Conservation (phyloP, 2,888 invertebrate genomes). For the Beris chalybata region DNA sequence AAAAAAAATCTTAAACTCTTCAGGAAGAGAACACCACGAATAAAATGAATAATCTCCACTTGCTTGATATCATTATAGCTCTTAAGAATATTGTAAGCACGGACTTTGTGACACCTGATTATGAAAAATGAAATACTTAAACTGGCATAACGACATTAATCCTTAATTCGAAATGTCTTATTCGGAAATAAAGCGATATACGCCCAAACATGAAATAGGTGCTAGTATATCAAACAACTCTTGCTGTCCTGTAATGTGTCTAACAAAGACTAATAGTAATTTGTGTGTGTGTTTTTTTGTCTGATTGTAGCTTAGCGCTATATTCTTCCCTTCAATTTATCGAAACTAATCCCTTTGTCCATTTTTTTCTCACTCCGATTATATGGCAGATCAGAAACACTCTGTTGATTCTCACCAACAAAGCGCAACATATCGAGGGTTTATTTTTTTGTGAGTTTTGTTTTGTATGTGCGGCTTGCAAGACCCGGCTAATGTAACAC, state of each 20-base stretch:
- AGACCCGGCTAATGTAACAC: neutral
- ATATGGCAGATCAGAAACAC: constrained; percentile 8
- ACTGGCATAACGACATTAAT: constrained; percentile 26
- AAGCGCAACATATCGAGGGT: constrained; percentile 1
- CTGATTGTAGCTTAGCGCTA: constrained; percentile 11
- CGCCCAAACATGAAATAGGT: neutral
- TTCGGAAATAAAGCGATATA: neutral
- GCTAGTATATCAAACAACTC: neutral
- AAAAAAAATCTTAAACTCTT: too few species aligned
- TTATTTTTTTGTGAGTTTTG: neutral
- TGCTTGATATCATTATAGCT: too few species aligned
- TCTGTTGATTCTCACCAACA: constrained; percentile 28
- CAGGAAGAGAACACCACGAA: too few species aligned
- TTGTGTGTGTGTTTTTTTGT: constrained; percentile 6
- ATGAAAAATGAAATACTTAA: constrained; percentile 5
- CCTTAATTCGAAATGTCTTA: constrained; percentile 9
- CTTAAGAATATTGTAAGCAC: too few species aligned
- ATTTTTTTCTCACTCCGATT: constrained; percentile 20
- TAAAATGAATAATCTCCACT: too few species aligned
- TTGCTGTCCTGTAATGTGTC: neutral
- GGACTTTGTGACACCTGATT: neutral
- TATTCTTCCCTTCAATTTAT: constrained; percentile 16
- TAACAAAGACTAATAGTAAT: constrained; percentile 19
- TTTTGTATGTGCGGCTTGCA: neutral
- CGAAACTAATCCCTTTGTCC: constrained; percentile 25